Conservation (phyloP, 2,888 invertebrate species). For the Temnothorax rugatulus region DNA sequence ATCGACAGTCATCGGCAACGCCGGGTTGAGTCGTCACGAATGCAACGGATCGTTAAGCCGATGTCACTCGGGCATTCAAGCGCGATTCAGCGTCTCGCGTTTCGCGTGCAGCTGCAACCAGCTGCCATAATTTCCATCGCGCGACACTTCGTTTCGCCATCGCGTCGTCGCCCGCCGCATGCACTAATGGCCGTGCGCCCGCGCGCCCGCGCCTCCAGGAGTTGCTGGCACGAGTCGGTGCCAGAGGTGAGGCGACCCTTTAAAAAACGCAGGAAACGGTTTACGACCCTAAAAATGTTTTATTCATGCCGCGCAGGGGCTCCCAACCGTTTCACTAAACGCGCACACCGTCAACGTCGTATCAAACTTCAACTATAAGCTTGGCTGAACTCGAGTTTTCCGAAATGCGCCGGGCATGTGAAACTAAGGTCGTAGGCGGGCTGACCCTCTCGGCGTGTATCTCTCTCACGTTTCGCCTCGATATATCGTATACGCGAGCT, state of each 20-base stretch:
- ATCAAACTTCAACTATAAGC: slow-evolving; percentile 79
- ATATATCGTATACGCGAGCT: slow-evolving; percentile 45
- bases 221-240: slow-evolving; percentile 33
- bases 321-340: slow-evolving; percentile 76
- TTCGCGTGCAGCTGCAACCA: slow-evolving; percentile 32
- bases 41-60: slow-evolving; percentile 32
- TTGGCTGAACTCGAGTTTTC: slow-evolving; percentile 76
- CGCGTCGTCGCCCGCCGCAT: slow-evolving; percentile 57
- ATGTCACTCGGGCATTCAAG: slow-evolving; percentile 38
- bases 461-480: slow-evolving; percentile 70
- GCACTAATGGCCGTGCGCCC: slow-evolving; percentile 60
- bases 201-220: slow-evolving; percentile 49
- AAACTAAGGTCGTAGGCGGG: slow-evolving; percentile 69
- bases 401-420: slow-evolving; percentile 76
- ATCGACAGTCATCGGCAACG: slow-evolving; percentile 1
- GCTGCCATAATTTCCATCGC: slow-evolving; percentile 66
- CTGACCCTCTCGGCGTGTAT: slow-evolving; percentile 70
- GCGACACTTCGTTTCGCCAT: slow-evolving; percentile 57
- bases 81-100: slow-evolving; percentile 29
- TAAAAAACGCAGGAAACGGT: slow-evolving; percentile 65
- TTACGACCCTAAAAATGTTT: slow-evolving; percentile 76
- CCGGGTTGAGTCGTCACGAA: background rate
- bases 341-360: slow-evolving; percentile 77
- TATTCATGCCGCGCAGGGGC: slow-evolving; percentile 74
- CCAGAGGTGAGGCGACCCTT: slow-evolving; percentile 55